Base-by-base conservation (phyloP, 2,888 invertebrate genomes). In the Calephelis perditalis region DNA sequence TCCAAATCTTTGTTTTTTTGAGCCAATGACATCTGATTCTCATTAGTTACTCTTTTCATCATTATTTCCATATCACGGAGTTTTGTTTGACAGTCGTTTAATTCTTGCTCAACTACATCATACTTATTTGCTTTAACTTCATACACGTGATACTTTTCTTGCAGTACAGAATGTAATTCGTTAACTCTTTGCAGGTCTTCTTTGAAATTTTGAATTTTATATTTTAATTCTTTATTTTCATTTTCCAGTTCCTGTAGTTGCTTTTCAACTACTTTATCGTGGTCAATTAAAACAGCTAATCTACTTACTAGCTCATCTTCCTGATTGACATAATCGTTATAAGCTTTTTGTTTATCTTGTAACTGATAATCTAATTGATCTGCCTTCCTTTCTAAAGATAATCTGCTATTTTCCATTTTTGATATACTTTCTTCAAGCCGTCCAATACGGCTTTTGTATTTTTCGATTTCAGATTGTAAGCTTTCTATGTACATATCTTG, bases 401-500 rank as follows among this genome's bases (percentile, higher is more conserved):
- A 82, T 56, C 94, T 90, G 54, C 92, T 87, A 68, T 93, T 92
- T 73, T 94, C 93, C 78, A 94, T 91, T 2, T 80, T 75, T 7
- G 92, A 91, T 49, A 94, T 81, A 65, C 92, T 92, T 74, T 95
- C 94, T 74, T 95, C 94, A 46, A 96, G 89, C 45, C 92, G 92
- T 44, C 91, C 86, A 47, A 94, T 92, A 70, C 94, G 93, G 7
- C 91, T 92, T 69, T 93, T 94, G 61, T 93, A 92, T 70, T 93
- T 92, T 3, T 78, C 82, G 58, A 94, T 89, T 72, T 95, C 95
- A 40, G 89, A 80, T 77, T 96, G 94, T 62, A 95, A 83, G 47
- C 92, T 93, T 78, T 96, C 96, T 61, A 95, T 94, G 65, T 94
- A 94, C 57, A 94, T 89, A 74, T 95, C 94, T 64, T 94, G 89